Conservation (phyloP, 2,888 invertebrate genomes). For the Pachydiplax longipennis region DNA sequence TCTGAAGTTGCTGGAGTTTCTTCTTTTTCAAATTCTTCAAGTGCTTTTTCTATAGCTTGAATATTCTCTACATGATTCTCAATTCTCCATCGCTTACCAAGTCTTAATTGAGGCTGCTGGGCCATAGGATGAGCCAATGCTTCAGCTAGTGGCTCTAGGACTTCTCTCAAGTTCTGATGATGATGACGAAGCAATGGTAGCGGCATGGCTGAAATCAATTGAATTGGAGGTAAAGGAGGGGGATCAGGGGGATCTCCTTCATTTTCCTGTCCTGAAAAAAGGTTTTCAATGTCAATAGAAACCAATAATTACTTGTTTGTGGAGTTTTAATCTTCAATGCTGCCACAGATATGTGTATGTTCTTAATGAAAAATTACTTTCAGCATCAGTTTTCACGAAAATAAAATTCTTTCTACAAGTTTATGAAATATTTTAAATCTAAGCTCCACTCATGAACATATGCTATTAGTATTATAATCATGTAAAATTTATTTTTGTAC, state of each 20-base stretch:
- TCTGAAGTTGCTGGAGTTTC: not conserved
- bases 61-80: conserved; percentile 8
- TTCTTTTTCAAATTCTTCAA: conserved; percentile 4
- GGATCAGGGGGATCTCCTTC: not conserved
- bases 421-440: too few species aligned
- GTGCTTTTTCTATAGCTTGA: conserved; percentile 26
- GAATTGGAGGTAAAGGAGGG: not conserved
- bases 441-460: too few species aligned
- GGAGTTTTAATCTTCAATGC: too few species aligned
- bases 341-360: too few species aligned
- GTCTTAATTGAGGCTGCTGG: not conserved
- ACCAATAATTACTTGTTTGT: too few species aligned
- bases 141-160: not conserved
- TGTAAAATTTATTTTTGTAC: too few species aligned
- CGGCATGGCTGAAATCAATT: not conserved
- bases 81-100: conserved; percentile 4
- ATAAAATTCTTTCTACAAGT: too few species aligned
- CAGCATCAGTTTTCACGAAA: too few species aligned
- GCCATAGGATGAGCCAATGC: not conserved
- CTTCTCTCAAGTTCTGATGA: not conserved
- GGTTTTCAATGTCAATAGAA: too few species aligned
- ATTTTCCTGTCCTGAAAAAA: not conserved
- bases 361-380: too few species aligned
- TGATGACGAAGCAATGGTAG: not conserved
- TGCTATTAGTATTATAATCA: too few species aligned